These are phyloP conservation scores for Ispidina lecontei DNA, from an alignment of 2,797 vertebrate genomes.

Conservation along the genomic window DNA sequence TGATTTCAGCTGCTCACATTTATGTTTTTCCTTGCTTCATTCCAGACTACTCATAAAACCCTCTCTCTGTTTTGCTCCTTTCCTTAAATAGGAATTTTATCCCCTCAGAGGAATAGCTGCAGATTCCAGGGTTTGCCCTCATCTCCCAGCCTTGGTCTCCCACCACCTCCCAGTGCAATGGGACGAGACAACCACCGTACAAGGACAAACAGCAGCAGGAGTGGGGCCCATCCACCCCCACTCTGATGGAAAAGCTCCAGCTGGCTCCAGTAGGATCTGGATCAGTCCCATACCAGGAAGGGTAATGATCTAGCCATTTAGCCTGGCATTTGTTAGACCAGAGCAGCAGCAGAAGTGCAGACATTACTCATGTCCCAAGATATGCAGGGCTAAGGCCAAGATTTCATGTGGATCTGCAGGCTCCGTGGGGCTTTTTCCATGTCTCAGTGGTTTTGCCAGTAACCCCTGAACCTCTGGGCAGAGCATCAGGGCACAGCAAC, in stretches of 20 bases:
- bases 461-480: background rate
- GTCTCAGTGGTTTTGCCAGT: background rate
- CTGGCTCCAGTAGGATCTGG: conserved; percentile 17
- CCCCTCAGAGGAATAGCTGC: background rate
- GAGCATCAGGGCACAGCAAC: background rate
- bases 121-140: background rate
- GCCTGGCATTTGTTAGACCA: conserved; percentile 42
- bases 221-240: background rate
- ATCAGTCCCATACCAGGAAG: background rate
- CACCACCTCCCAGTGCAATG: rapidly evolving
- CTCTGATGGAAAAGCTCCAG: background rate
- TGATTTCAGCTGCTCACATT: background rate
- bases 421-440: background rate
- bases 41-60: background rate
- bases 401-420: conserved; percentile 5
- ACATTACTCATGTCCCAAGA: conserved; percentile 27
- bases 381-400: conserved; percentile 39
- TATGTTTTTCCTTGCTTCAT: background rate
- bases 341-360: conserved; percentile 22
- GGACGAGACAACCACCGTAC: background rate
- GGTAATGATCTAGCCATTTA: background rate
- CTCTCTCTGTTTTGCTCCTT: background rate
- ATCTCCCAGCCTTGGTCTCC: background rate
- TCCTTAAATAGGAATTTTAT: conserved; percentile 6
- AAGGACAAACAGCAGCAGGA: background rate